Percentiles rank a stretch among this genome's conserved stretches.
phyloP scores from a whole-genome alignment of 2,888 invertebrate genomes.

The Sarcophaga caerulescens region DNA sequence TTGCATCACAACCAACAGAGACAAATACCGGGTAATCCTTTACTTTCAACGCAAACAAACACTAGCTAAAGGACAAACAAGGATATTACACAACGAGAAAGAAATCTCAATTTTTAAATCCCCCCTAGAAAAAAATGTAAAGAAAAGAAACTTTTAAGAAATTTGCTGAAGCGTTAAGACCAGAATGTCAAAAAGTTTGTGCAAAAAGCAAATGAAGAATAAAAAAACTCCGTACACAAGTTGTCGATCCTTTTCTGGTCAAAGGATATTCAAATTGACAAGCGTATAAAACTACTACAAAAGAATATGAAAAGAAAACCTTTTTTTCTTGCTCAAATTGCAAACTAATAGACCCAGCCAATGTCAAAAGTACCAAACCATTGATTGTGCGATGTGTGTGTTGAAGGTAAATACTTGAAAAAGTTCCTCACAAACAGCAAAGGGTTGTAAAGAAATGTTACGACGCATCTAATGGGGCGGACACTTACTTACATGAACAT shows the following conservation, averaged over 20 bases:
- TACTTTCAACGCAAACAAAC: conserved; percentile 44
- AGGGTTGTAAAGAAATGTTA: conserved; percentile 27
- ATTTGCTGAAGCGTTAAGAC: conserved; percentile 67
- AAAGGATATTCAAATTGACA: conserved; percentile 67
- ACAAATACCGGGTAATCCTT: conserved; percentile 63
- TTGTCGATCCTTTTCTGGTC: conserved; percentile 56
- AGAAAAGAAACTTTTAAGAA: conserved; percentile 38
- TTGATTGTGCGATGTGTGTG: neutral
- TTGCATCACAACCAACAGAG: conserved; percentile 46
- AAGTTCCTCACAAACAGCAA: neutral
- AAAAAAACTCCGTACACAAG: neutral
- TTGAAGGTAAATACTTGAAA: too few relatives aligned
- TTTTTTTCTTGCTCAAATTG: conserved; percentile 26
- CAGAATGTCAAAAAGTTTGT: conserved; percentile 66
- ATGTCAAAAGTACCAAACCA: conserved; percentile 55
- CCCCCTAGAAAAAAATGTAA: neutral
- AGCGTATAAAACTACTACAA: conserved; percentile 57
- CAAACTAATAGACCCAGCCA: conserved; percentile 61
- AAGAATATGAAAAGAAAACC: neutral
- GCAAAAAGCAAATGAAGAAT: conserved; percentile 10
- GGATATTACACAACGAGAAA: conserved; percentile 19
- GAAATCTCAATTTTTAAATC: neutral
- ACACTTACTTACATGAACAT: conserved; percentile 29
- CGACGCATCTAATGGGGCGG: conserved; percentile 23
- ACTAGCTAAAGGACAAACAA: conserved; percentile 40